These are phyloP conservation scores for Pristionchus arcanus DNA, from an alignment of 2,888 invertebrate genomes.

Conservation along the genomic window DNA sequence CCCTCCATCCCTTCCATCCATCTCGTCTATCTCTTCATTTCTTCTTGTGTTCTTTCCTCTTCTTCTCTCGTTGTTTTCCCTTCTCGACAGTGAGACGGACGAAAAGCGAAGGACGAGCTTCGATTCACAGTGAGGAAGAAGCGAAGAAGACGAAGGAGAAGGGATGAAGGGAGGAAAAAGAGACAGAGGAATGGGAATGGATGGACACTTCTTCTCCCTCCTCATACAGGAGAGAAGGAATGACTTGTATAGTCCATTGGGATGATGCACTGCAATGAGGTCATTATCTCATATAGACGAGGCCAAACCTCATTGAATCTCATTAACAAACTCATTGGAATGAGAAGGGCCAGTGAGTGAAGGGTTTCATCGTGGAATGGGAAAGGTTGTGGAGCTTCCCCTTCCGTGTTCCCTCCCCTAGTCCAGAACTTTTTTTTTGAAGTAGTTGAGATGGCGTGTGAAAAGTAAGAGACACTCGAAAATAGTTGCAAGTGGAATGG, in stretches of 20 bases:
- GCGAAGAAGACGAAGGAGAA: neutral
- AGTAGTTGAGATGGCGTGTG: neutral
- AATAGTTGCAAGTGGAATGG: neutral
- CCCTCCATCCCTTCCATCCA: neutral
- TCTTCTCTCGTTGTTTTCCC: constrained; percentile 37
- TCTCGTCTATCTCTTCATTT: constrained; percentile 34
- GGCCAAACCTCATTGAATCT: neutral
- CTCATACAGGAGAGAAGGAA: neutral
- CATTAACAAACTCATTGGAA: constrained; percentile 36
- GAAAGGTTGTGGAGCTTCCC: neutral
- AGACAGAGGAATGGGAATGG: constrained; percentile 9
- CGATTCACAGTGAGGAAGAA: constrained; percentile 37
- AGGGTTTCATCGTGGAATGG: neutral
- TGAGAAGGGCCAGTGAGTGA: neutral
- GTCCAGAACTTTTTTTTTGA: neutral
- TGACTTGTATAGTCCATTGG: neutral
- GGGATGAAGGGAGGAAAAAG: neutral
- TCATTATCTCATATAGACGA: constrained; percentile 13
- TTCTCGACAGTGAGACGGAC: constrained; percentile 44
- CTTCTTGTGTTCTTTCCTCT: constrained; percentile 5
- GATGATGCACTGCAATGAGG: constrained; percentile 10
- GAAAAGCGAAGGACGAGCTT: constrained; percentile 46
- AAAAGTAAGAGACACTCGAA: neutral
- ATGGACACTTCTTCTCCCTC: neutral
- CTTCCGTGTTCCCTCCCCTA: neutral